Percentiles rank a stretch among this genome's conserved stretches.
Evolutionary conservation across 2,113 vertebrate species (phyloP).

Genomic region (Coptodon rendalli): DNA sequence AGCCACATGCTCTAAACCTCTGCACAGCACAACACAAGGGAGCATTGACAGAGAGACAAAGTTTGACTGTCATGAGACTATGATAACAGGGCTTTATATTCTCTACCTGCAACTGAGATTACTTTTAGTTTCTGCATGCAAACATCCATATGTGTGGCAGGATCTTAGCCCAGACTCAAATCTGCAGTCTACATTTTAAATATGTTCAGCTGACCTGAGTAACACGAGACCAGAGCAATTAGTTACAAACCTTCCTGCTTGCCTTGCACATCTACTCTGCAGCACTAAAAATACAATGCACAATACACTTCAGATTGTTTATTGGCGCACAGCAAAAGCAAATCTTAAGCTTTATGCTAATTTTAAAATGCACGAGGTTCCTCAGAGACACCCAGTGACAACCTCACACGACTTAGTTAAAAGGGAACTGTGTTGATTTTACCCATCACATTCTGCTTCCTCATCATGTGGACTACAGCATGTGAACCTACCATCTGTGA

Average conservation of each 20-base stretch:
- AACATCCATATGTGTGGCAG: neutral
- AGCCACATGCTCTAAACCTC: conserved; percentile 39
- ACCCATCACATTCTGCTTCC: neutral
- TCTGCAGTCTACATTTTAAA: neutral
- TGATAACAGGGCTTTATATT: neutral
- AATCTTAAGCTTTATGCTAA: neutral
- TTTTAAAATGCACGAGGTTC: neutral
- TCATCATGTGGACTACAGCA: neutral
- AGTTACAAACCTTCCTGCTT: neutral
- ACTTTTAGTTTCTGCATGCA: neutral
- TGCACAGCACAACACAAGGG: conserved; percentile 30
- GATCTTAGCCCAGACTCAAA: neutral
- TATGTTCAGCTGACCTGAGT: neutral
- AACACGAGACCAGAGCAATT: neutral
- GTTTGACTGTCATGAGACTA: conserved; percentile 29
- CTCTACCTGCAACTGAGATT: neutral
- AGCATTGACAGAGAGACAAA: conserved; percentile 25
- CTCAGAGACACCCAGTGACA: neutral
- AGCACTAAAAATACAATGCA: neutral
- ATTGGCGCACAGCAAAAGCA: neutral
- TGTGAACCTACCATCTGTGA: neutral
- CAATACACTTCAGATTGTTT: neutral
- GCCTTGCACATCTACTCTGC: neutral
- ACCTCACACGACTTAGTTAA: neutral
- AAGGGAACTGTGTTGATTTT: neutral